Evolutionary conservation across 2,797 vertebrate species (phyloP).

Genomic region (Oryzias sinensis): DNA sequence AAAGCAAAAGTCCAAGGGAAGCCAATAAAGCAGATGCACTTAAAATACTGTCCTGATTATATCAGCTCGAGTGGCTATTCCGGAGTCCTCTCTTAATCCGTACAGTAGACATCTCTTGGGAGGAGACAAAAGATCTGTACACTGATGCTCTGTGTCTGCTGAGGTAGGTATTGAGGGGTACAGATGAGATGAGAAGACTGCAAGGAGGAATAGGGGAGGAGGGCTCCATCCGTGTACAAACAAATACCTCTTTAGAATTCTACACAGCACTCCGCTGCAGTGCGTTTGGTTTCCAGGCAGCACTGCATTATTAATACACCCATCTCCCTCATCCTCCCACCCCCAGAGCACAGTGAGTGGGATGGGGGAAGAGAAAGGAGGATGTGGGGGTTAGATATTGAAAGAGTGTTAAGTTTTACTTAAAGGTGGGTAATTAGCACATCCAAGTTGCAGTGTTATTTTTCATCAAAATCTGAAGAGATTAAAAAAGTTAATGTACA

Average conservation of each 20-base stretch:
- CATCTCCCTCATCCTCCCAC: conserved; percentile 67
- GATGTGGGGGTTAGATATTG: conserved; percentile 33
- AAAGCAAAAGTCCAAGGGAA: conserved; percentile 20
- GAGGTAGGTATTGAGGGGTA: conserved; percentile 16
- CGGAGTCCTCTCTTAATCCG: conserved; percentile 6
- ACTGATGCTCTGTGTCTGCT: conserved; percentile 37
- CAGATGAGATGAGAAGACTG: conserved; percentile 55
- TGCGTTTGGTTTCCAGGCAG: conserved; percentile 81
- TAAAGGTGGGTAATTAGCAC: conserved; percentile 36
- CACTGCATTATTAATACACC: conserved; percentile 83
- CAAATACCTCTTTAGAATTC: conserved; percentile 85
- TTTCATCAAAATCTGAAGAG: conserved; percentile 12
- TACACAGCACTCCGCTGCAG: conserved; percentile 81
- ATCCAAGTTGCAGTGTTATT: conserved; percentile 1
- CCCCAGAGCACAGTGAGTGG: conserved; percentile 52
- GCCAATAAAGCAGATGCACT: conserved; percentile 26
- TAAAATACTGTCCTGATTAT: conserved; percentile 39
- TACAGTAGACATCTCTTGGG: conserved; percentile 41
- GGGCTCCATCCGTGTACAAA: conserved; percentile 73
- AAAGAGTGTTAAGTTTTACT: conserved; percentile 42
- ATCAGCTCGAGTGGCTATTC: conserved; percentile 24
- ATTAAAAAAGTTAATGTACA: conserved; percentile 3
- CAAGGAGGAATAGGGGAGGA: conserved; percentile 41
- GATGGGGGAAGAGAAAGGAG: conserved; percentile 45
- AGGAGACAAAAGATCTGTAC: conserved; percentile 44